phyloP scores from a whole-genome alignment of 2,888 invertebrate genomes.

The Synanthedon formicaeformis region DNA sequence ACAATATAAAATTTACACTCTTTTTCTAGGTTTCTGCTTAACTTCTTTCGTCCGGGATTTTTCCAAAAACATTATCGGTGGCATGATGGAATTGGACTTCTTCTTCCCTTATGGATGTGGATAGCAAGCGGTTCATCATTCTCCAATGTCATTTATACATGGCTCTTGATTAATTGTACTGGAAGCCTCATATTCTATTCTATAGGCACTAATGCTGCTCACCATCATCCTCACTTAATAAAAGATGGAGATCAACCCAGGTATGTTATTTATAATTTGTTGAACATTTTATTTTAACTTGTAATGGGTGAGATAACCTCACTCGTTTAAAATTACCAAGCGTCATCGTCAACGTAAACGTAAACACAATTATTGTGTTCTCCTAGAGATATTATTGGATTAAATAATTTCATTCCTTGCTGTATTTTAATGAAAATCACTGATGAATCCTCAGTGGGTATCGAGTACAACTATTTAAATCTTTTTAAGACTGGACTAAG shows the following conservation, averaged over 20 bases:
- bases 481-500: too few relatives aligned
- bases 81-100: constrained; percentile 40
- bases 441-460: too few relatives aligned
- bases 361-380: too few relatives aligned
- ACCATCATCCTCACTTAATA: constrained; percentile 83
- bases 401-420: too few relatives aligned
- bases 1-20: too few relatives aligned
- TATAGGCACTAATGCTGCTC: constrained; percentile 79
- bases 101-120: constrained; percentile 53
- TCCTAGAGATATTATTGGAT: too few relatives aligned
- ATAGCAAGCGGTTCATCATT: constrained; percentile 31
- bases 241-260: constrained; percentile 79
- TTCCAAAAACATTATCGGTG: constrained; percentile 36
- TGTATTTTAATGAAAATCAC: too few relatives aligned
- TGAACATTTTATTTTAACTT: background rate
- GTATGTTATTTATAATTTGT: constrained; percentile 9
- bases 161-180: constrained; percentile 66
- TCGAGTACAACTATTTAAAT: too few relatives aligned
- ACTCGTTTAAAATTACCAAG: too few relatives aligned
- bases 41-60: constrained; percentile 31
- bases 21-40: constrained; percentile 26
- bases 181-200: constrained; percentile 73
- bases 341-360: too few relatives aligned
- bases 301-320: too few relatives aligned
- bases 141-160: constrained; percentile 47